Evolutionary conservation across 1,140 invertebrate genomes (phyloP), one percentile per base, ranked within the genome.

Genomic region (Caligus rogercresseyi): DNA sequence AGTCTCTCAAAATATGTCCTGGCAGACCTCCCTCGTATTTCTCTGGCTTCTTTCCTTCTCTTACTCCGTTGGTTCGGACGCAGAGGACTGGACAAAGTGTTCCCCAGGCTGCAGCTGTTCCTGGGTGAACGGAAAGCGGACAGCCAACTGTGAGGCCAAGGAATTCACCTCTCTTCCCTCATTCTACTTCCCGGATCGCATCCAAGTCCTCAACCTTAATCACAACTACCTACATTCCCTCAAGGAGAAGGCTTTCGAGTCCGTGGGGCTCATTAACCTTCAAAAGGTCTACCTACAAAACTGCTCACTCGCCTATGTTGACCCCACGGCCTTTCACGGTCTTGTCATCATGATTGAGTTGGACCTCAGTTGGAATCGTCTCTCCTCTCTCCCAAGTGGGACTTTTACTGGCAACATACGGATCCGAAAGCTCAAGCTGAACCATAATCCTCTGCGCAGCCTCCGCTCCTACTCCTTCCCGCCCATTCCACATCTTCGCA

Each of bases 121-220:
- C 74, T 91, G 88, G 87, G 83, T 83, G 15, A 85, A 83, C 15
- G 87, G 87, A 23, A 89, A 89, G 73, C 87, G 87, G 69, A 87
- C 85, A 1, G 87, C 86, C 24, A 75, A 85, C 23, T 90, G 87
- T 73, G 80, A 81, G 61, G 81, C 83, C 63, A 80, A 83, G 21
- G 82, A 83, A 58, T 79, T 87, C 59, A 81, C 84, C 66, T 78
- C 81, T 3, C 24, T 60, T 18, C 57, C 57, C 1, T 15, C 21
- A 16, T 60, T 60, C 21, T 16, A 25, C n/a, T 18, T 25, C 16
- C 57, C 57, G 18, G 57, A 60, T 43, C 18, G n/a, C 14, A 85
- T 89, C 68, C 87, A 90, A 75, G 85, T 89, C 16, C 75, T 91
- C 55, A 83, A 89, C 69, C 73, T 91, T 1, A 84, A 83, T 43